phyloP scores from a whole-genome alignment of 2,888 invertebrate genomes.

The Drosophila quinaria region DNA sequence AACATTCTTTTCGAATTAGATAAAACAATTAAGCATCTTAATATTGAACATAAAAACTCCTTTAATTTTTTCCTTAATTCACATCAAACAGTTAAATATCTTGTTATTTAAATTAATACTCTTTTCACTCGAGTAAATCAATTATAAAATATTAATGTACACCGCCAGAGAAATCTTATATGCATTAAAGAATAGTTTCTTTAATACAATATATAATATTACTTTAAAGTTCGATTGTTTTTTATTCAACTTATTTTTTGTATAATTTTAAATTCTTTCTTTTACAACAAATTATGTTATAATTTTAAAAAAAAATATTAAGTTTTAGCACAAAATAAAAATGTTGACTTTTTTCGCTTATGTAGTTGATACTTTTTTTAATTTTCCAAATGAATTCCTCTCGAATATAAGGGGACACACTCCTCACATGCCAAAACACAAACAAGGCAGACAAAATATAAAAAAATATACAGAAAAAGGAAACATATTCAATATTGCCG shows the following conservation, averaged over 20 bases:
- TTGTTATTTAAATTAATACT: too few species aligned
- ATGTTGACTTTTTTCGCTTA: background rate
- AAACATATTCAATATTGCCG: background rate
- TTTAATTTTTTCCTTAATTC: too few species aligned
- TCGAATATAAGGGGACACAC: background rate
- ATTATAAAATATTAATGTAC: background rate
- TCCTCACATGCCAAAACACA: background rate
- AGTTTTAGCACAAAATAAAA: background rate
- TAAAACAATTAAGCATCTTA: too few species aligned
- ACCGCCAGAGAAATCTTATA: background rate
- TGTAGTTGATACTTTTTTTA: background rate
- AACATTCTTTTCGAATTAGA: too few species aligned
- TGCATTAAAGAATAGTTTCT: background rate
- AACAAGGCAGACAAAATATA: background rate
- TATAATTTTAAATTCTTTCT: background rate
- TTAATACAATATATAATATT: background rate
- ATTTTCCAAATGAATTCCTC: slow-evolving; percentile 6
- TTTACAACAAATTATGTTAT: background rate
- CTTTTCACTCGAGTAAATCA: too few species aligned
- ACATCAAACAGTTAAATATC: too few species aligned
- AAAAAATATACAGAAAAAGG: background rate
- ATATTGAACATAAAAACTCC: too few species aligned
- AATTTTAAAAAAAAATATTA: background rate
- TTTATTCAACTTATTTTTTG: background rate
- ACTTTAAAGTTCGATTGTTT: background rate